phyloP scores from a whole-genome alignment of 2,888 invertebrate genomes.

The Sminthurinus aureus region DNA sequence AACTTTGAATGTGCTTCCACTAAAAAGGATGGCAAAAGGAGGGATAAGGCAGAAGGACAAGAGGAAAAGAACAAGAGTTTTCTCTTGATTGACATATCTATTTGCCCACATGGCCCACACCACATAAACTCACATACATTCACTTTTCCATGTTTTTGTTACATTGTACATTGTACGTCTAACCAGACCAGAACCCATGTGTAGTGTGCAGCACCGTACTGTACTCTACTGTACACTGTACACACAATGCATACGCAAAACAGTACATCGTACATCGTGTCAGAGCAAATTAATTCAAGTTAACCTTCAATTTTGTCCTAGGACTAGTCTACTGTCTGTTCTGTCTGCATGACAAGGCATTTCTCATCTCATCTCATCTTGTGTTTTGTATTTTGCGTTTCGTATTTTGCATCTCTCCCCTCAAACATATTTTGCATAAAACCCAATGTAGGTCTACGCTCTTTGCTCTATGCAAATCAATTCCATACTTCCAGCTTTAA shows the following conservation, averaged over 20 bases:
- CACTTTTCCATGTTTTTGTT: constrained; percentile 9
- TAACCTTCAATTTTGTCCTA: constrained; percentile 8
- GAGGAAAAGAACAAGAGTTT: constrained; percentile 8
- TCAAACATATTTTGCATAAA: background rate
- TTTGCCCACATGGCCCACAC: constrained; percentile 30
- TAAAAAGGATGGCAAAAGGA: background rate
- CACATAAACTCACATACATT: background rate
- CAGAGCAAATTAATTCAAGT: constrained; percentile 5
- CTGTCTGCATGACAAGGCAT: too few relatives aligned
- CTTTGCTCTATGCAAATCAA: background rate
- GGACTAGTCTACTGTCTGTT: background rate
- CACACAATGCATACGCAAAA: too few relatives aligned
- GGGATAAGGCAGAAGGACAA: background rate
- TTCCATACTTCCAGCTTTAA: background rate
- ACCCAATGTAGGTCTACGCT: background rate
- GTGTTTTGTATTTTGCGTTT: background rate
- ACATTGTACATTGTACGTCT: background rate
- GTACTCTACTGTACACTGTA: background rate
- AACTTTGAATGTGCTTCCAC: constrained; percentile 30
- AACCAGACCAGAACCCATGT: background rate
- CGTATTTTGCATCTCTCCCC: background rate
- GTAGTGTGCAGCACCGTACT: background rate
- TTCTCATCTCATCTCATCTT: background rate
- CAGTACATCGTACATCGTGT: constrained; percentile 2
- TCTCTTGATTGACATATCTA: constrained; percentile 37